Evolutionary conservation across 2,797 vertebrate genomes (phyloP).

Genomic region (Hybognathus amarus): DNA sequence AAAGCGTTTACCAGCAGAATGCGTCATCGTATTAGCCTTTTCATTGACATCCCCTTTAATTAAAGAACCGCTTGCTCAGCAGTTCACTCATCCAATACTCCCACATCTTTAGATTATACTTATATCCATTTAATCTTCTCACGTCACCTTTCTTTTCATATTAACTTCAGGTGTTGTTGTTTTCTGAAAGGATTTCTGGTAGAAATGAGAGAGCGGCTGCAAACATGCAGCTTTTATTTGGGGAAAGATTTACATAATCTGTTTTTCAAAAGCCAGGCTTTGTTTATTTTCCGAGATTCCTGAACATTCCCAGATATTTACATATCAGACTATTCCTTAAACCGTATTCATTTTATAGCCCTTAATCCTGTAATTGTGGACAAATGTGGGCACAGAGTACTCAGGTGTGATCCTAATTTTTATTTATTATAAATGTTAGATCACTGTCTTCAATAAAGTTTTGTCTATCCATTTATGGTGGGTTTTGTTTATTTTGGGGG

Average conservation of each 20-base stretch:
- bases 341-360: no score
- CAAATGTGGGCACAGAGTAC: no score
- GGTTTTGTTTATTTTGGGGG: no score
- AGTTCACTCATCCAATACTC: not conserved
- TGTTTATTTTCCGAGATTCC: not conserved
- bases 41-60: not conserved
- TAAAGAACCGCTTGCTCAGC: not conserved
- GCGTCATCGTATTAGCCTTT: not conserved
- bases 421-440: no score
- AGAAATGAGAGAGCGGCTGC: not conserved
- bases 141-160: not conserved
- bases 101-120: not conserved
- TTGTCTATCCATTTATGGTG: no score
- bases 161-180: not conserved
- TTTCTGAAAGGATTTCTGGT: not conserved
- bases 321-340: conserved; percentile 2
- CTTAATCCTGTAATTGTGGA: no score
- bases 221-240: not conserved
- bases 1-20: not conserved
- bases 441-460: no score
- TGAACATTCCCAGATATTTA: not conserved
- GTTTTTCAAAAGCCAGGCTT: conserved; percentile 3
- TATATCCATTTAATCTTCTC: conserved; percentile 3
- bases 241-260: not conserved
- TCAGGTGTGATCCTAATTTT: no score